Evolutionary conservation across 2,888 invertebrate species (phyloP).

Genomic region (Celastrina argiolus): DNA sequence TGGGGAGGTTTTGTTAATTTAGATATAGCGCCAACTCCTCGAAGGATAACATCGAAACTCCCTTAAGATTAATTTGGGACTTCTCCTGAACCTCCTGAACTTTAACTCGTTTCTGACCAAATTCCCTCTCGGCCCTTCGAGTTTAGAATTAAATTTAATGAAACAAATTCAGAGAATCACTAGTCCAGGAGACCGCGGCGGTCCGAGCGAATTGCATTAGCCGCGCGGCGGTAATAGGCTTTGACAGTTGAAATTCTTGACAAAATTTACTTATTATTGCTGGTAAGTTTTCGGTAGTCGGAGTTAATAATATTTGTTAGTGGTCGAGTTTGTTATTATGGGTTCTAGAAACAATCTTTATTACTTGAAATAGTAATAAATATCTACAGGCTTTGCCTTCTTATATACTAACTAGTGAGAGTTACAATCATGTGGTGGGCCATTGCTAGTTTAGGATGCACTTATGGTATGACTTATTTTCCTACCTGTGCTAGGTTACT

Average conservation of each 20-base stretch:
- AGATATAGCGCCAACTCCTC: slow-evolving; percentile 63
- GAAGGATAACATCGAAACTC: slow-evolving; percentile 73
- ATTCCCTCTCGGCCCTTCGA: slow-evolving; percentile 66
- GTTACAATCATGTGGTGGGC: too few relatives aligned
- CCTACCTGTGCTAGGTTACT: too few relatives aligned
- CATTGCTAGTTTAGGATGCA: too few relatives aligned
- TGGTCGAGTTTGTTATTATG: not conserved
- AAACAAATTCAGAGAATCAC: slow-evolving; percentile 69
- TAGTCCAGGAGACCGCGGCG: slow-evolving; percentile 45
- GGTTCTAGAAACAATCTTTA: not conserved
- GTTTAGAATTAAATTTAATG: slow-evolving; percentile 75
- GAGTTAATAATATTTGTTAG: not conserved
- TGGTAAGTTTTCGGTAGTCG: not conserved
- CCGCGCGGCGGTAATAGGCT: slow-evolving; percentile 21
- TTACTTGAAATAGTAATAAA: not conserved
- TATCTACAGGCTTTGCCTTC: too few relatives aligned
- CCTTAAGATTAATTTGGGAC: slow-evolving; percentile 74
- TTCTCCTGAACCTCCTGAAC: slow-evolving; percentile 61
- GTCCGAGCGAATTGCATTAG: slow-evolving; percentile 36
- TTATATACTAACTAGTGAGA: too few relatives aligned
- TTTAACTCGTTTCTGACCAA: slow-evolving; percentile 75
- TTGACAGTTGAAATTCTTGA: slow-evolving; percentile 16
- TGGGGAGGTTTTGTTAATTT: slow-evolving; percentile 72
- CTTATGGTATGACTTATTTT: too few relatives aligned
- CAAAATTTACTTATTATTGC: slow-evolving; percentile 6